Percentiles rank a stretch among this genome's conserved stretches.
Evolutionary conservation across 2,888 invertebrate species (phyloP).

Genomic region (Stenotaenia linearis): DNA sequence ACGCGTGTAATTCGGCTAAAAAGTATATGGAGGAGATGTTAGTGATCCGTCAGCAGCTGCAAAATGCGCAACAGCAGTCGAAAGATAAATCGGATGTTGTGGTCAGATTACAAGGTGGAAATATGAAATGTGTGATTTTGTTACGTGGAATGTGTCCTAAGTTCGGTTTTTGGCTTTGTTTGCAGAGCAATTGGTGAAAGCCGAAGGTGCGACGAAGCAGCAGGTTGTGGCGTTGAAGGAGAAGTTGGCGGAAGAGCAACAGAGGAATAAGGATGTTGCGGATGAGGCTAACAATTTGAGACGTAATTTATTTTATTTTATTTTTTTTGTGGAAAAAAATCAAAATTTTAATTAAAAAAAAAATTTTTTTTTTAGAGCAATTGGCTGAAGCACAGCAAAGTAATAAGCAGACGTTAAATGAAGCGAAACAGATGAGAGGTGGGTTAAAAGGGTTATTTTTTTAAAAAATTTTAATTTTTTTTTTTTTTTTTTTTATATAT

Average conservation of each 20-base stretch:
- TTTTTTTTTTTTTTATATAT: constrained; percentile 30
- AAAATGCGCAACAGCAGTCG: constrained; percentile 41
- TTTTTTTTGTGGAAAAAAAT: no score
- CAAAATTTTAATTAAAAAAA: neutral
- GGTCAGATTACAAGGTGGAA: constrained; percentile 42
- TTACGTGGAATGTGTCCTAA: neutral
- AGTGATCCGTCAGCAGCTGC: constrained; percentile 42
- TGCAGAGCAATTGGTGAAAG: constrained; percentile 10
- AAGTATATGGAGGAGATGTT: constrained; percentile 43
- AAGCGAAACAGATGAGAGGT: constrained; percentile 52
- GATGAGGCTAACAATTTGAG: constrained; percentile 42
- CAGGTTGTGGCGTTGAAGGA: constrained; percentile 34
- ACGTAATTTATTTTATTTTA: no score
- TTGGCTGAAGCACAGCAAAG: constrained; percentile 48
- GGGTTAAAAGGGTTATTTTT: constrained; percentile 38
- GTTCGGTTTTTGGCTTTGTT: neutral
- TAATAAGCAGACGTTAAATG: constrained; percentile 51
- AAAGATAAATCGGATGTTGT: constrained; percentile 43
- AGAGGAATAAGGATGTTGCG: constrained; percentile 41
- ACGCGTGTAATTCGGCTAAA: constrained; percentile 42
- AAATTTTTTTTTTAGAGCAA: constrained; percentile 39
- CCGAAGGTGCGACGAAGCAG: constrained; percentile 17
- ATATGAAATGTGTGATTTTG: no score
- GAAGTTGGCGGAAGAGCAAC: constrained; percentile 43
- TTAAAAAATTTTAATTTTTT: constrained; percentile 30